These are phyloP conservation scores for Ptyas mucosa DNA, from an alignment of 2,113 vertebrate species.

Conservation along the genomic window DNA sequence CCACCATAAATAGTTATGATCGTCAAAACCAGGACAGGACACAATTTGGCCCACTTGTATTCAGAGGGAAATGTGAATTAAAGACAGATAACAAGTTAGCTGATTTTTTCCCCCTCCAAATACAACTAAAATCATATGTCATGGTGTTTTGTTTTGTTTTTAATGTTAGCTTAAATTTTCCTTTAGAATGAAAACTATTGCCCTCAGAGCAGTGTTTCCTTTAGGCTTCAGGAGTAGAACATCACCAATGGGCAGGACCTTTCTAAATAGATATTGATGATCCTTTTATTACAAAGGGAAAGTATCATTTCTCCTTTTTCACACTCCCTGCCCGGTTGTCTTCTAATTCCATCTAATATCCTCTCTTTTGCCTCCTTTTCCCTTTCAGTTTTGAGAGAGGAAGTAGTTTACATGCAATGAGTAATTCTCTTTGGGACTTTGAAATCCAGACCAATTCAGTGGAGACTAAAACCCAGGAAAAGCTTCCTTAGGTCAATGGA, in stretches of 20 bases:
- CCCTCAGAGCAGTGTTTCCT: neutral
- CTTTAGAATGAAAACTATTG: neutral
- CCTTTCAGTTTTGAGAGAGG: neutral
- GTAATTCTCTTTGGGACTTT: neutral
- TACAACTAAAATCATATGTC: neutral
- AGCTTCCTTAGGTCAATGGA: neutral
- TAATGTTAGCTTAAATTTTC: neutral
- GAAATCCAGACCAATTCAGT: neutral
- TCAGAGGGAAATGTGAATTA: neutral
- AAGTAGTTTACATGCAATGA: neutral
- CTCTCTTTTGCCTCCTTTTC: neutral
- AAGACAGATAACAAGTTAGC: neutral
- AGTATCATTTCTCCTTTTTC: neutral
- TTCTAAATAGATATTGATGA: neutral
- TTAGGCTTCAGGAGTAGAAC: neutral
- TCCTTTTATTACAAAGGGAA: neutral
- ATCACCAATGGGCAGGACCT: neutral
- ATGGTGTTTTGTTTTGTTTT: neutral
- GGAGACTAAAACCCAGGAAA: neutral
- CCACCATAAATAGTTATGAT: neutral
- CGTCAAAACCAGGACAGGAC: neutral
- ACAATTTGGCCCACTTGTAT: neutral
- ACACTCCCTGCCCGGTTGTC: neutral
- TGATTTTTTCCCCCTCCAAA: neutral
- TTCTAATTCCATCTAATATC: neutral